Evolutionary conservation across 2,797 vertebrate genomes (phyloP).

Genomic region (Bufotes viridis): DNA sequence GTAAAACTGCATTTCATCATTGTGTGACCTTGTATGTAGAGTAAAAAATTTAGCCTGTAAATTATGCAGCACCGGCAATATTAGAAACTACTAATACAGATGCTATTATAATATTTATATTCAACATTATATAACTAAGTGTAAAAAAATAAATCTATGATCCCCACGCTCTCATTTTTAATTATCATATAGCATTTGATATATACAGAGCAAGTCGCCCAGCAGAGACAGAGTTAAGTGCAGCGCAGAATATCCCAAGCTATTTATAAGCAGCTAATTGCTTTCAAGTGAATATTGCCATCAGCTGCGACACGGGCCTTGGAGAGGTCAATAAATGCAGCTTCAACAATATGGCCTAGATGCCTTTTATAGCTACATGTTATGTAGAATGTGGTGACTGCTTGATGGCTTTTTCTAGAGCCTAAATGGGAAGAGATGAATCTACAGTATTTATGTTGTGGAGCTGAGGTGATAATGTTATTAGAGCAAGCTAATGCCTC

Average conservation of each 20-base stretch:
- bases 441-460: constrained; percentile 58
- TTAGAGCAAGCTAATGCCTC: background rate
- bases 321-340: constrained; percentile 53
- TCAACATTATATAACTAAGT: background rate
- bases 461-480: constrained; percentile 54
- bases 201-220: background rate
- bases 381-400: constrained; percentile 1
- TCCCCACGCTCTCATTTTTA: background rate
- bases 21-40: background rate
- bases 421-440: background rate
- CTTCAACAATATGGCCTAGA: constrained; percentile 42
- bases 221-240: constrained; percentile 27
- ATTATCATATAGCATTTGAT: background rate
- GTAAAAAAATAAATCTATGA: background rate
- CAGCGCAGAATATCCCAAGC: constrained; percentile 1
- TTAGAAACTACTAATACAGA: background rate
- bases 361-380: constrained; percentile 27
- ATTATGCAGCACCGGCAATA: background rate
- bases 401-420: constrained; percentile 19
- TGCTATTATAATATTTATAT: background rate
- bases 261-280: constrained; percentile 55
- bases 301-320: constrained; percentile 49
- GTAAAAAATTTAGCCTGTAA: background rate
- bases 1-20: background rate
- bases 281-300: constrained; percentile 39